Conservation (phyloP, 2,113 vertebrate species). For the Columba livia region DNA sequence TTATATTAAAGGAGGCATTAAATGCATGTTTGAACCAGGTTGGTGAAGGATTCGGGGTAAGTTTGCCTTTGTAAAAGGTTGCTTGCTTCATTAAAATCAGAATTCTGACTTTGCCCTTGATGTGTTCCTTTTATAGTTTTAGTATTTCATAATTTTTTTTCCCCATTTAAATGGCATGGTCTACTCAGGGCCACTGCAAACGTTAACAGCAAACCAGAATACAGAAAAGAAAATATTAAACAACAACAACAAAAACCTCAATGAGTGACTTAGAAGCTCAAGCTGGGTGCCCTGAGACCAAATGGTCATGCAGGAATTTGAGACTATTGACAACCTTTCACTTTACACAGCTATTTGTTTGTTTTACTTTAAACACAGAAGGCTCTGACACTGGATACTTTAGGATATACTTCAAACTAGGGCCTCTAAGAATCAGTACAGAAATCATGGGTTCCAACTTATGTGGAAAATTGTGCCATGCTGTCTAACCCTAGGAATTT, state of each 20-base stretch:
- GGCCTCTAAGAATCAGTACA: background rate
- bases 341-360: background rate
- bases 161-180: background rate
- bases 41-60: constrained; percentile 20
- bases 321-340: background rate
- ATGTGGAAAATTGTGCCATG: background rate
- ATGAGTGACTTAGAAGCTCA: fast-evolving
- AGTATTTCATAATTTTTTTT: background rate
- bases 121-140: constrained; percentile 13
- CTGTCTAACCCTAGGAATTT: fast-evolving
- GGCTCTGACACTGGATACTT: background rate
- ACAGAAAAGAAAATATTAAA: background rate
- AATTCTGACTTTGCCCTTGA: constrained; percentile 16
- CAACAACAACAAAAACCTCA: background rate
- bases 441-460: background rate
- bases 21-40: constrained; percentile 17
- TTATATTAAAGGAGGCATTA: constrained; percentile 46
- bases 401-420: background rate
- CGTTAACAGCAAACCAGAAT: background rate
- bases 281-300: fast-evolving
- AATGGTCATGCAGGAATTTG: background rate
- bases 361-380: background rate
- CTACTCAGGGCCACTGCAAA: background rate
- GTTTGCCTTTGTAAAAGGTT: constrained; percentile 58
- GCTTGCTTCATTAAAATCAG: constrained; percentile 42